A percentile compares a stretch with the other conserved stretches of the same genome.
Evolutionary conservation across 2,888 invertebrate species (phyloP).

Genomic region (Byasa hedistus): DNA sequence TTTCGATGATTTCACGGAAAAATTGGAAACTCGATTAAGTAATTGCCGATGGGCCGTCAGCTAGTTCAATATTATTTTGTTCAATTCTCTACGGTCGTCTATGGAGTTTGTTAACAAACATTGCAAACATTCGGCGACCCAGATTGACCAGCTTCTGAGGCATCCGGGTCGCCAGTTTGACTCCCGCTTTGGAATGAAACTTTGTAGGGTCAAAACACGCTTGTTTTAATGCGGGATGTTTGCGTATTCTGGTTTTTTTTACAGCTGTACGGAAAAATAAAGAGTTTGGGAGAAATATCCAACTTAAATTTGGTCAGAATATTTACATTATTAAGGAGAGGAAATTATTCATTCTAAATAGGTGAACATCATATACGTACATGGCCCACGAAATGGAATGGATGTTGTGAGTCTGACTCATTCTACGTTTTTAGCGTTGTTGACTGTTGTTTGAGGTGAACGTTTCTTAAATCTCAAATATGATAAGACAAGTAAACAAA

Average conservation of each 20-base stretch:
- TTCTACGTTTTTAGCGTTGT: conserved; percentile 9
- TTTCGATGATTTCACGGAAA: conserved; percentile 30
- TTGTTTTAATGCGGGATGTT: conserved; percentile 2
- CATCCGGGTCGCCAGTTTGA: conserved; percentile 24
- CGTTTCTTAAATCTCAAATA: conserved; percentile 13
- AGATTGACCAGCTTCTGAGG: conserved; percentile 12
- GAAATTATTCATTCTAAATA: neutral
- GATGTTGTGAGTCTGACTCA: conserved; percentile 2
- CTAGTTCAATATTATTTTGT: conserved; percentile 25
- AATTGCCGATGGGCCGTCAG: conserved; percentile 20
- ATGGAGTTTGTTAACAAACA: conserved; percentile 23
- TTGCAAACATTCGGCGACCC: conserved; percentile 24
- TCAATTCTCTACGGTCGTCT: conserved; percentile 18
- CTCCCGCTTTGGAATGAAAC: conserved; percentile 24
- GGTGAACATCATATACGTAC: neutral
- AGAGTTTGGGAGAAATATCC: neutral
- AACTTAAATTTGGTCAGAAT: neutral
- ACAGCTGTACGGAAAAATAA: neutral
- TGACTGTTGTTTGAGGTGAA: conserved; percentile 11
- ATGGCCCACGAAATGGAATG: neutral
- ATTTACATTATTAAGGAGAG: neutral
- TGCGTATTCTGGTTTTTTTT: neutral
- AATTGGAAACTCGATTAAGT: conserved; percentile 24
- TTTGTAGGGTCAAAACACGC: conserved; percentile 13
- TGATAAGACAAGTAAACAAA: conserved; percentile 16